Evolutionary conservation across 2,113 vertebrate genomes (phyloP), one percentile per base, ranked within the genome.

Genomic region (Craseonycteris thonglongyai): DNA sequence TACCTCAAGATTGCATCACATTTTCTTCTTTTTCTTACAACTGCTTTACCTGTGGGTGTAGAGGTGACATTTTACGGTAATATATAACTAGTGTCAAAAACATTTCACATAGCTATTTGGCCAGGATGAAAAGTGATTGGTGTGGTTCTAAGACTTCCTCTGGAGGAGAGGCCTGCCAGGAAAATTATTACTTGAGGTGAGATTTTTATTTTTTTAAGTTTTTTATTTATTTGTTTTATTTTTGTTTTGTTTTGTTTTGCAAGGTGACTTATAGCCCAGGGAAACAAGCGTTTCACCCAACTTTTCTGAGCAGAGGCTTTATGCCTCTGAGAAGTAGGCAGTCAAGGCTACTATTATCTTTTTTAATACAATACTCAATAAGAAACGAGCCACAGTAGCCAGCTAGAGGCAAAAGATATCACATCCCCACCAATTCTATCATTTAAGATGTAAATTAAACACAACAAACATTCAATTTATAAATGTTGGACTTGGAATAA

Each of bases 21-120:
- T 59, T 88, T 74, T 83, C 58, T 63, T 79, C 26, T 71, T 95
- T 92, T 82, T 76, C 75, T 63, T 93, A 76, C 33, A 86, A 84
- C 74, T 92, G 11, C 14, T 85, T 95, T 75, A 65, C 40, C 28
- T 79, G 7, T 71, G 83, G 45, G 42, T 74, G 5, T 56, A 88
- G 35, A 88, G 4, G 33, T 90, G 49, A 78, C 10, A 63, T 63
- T 79, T 78, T 92, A n/a, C n/a, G n/a, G n/a, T n/a, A 68, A 94
- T 69, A 80, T 84, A 75, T 85, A 76, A 68, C 38, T 93, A 74
- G 19, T n/a, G 35, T 89, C 38, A 69, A 26, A 90, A 93, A 61
- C 12, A 79, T 93, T 94, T 95, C 58, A 65, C 30, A 81, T 72
- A 90, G 38, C 40, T 86, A 0, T 92, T 89, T 68, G 45, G 21